Conservation (phyloP, 2,113 vertebrate genomes). For the Vulpes ferrilata region DNA sequence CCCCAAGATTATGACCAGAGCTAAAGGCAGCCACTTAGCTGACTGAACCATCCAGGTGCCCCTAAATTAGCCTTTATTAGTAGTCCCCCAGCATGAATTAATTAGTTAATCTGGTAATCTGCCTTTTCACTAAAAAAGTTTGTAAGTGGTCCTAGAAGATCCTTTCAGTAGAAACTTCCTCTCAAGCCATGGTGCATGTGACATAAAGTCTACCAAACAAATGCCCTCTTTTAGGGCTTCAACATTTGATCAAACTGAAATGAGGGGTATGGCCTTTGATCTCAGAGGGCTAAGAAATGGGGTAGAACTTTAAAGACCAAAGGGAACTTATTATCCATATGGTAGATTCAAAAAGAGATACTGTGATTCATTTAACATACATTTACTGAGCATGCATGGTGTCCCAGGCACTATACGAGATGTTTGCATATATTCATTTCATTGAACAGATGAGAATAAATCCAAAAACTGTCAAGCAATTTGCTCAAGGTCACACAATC, state of each 20-base stretch:
- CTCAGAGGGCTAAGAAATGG: neutral
- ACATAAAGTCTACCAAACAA: neutral
- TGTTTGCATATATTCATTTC: neutral
- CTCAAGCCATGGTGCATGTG: neutral
- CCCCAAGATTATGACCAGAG: no score
- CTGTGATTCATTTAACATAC: neutral
- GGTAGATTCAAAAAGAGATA: neutral
- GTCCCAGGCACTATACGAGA: neutral
- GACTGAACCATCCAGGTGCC: no score
- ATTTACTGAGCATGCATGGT: neutral
- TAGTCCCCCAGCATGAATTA: neutral
- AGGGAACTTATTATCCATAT: neutral
- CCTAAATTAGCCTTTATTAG: neutral
- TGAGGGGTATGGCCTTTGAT: neutral
- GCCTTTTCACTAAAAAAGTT: neutral
- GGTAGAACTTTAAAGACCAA: neutral
- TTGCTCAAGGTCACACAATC: neutral
- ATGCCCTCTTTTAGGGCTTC: neutral
- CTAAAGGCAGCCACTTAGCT: no score
- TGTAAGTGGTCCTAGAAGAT: neutral
- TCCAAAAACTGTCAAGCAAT: constrained; percentile 21
- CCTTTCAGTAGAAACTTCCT: neutral
- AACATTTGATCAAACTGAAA: constrained; percentile 15
- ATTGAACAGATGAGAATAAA: neutral
- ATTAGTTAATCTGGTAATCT: neutral